These are phyloP conservation scores for Pandemis cinnamomeana DNA, from an alignment of 2,888 invertebrate species.

Conservation along the genomic window DNA sequence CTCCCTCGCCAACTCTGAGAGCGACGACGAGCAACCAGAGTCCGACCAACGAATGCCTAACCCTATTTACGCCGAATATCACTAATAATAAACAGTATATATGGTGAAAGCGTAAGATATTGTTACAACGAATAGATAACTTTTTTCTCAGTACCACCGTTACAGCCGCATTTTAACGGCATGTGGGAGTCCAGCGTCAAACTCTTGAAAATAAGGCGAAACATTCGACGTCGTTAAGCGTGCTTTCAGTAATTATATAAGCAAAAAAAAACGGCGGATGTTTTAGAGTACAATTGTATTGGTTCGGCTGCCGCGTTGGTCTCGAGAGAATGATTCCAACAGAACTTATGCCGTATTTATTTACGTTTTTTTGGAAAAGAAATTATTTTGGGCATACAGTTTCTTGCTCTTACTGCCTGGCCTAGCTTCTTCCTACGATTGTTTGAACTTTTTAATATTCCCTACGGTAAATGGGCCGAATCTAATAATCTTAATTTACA, in stretches of 20 bases:
- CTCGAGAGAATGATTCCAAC: too few relatives aligned
- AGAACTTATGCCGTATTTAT: too few relatives aligned
- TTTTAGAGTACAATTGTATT: too few relatives aligned
- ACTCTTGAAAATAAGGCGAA: not conserved
- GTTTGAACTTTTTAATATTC: not conserved
- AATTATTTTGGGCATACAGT: too few relatives aligned
- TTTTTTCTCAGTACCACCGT: not conserved
- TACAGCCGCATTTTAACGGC: not conserved
- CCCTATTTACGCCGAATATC: conserved; percentile 52
- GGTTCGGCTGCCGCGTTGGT: too few relatives aligned
- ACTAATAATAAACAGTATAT: not conserved
- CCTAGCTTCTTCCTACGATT: not conserved
- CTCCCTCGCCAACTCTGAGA: conserved; percentile 54
- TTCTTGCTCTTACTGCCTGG: not conserved
- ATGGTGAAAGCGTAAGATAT: not conserved
- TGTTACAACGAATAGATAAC: not conserved
- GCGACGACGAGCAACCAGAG: conserved; percentile 82
- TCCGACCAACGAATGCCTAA: conserved; percentile 76
- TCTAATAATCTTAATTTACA: not conserved
- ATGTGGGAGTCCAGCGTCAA: not conserved
- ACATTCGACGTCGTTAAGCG: not conserved
- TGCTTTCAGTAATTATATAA: not conserved
- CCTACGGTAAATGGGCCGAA: too few relatives aligned
- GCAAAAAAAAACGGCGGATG: too few relatives aligned
- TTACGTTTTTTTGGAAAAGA: too few relatives aligned